phyloP scores from a whole-genome alignment of 2,797 vertebrate species.

The Oreochromis grahami region DNA sequence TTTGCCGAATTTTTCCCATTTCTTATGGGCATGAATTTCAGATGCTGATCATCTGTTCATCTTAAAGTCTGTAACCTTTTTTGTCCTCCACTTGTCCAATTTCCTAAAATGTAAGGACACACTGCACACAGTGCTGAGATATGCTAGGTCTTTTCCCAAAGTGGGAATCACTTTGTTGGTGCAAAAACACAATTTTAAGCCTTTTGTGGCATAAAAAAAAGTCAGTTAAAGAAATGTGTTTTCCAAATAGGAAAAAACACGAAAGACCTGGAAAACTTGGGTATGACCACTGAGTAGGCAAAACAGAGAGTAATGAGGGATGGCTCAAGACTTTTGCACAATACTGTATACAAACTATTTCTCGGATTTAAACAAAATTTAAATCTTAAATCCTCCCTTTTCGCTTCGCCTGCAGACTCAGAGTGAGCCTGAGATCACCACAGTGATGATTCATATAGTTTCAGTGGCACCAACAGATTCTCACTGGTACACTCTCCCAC shows the following conservation, averaged over 20 bases:
- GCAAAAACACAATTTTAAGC: neutral
- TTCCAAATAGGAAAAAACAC: neutral
- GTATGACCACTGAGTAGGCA: neutral
- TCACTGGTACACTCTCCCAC: neutral
- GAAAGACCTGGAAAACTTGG: neutral
- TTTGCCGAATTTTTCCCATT: neutral
- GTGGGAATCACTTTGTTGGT: neutral
- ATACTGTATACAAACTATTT: neutral
- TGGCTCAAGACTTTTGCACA: neutral
- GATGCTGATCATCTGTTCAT: neutral
- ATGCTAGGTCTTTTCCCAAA: neutral
- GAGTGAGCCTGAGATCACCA: neutral
- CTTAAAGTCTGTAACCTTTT: neutral
- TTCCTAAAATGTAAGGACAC: neutral
- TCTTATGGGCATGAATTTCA: neutral
- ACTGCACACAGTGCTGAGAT: neutral
- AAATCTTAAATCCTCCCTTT: neutral
- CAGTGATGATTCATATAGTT: neutral
- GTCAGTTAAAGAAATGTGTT: neutral
- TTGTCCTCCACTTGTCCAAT: neutral
- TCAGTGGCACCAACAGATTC: neutral
- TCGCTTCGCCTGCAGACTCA: neutral
- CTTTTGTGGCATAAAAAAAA: neutral
- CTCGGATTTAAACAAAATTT: neutral
- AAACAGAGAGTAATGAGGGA: neutral